phyloP scores from a whole-genome alignment of 2,113 vertebrate species.

The Esox niger region DNA sequence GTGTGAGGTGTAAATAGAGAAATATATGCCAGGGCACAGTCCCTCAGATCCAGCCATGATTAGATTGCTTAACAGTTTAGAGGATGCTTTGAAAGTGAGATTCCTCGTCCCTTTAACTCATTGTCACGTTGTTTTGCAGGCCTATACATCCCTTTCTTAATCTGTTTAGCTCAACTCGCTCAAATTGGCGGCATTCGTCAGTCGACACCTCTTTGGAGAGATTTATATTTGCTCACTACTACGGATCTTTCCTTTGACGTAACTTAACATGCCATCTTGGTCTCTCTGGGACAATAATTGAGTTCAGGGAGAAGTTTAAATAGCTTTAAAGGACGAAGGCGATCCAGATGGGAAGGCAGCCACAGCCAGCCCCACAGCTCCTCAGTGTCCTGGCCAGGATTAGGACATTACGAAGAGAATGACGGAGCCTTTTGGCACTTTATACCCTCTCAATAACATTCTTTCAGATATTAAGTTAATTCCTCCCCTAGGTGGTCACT shows the following conservation, averaged over 20 bases:
- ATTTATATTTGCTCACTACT: conserved; percentile 78
- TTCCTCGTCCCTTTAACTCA: conserved; percentile 77
- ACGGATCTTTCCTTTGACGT: conserved; percentile 88
- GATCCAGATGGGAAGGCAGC: conserved; percentile 92
- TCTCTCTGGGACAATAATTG: conserved; percentile 99
- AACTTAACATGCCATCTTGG: conserved; percentile 97
- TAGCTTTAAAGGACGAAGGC: conserved; percentile 87
- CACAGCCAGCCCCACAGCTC: conserved; percentile 81
- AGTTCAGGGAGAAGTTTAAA: conserved; percentile 99
- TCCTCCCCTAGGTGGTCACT: conserved; percentile 99
- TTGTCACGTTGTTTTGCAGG: conserved; percentile 81
- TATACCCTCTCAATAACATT: conserved; percentile 99
- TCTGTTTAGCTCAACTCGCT: conserved; percentile 97
- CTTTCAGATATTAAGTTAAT: conserved; percentile 99
- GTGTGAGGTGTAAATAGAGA: conserved; percentile 68
- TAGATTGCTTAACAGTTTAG: conserved; percentile 83
- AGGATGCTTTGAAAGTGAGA: conserved; percentile 80
- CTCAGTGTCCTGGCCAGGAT: conserved; percentile 96
- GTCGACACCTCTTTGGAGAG: conserved; percentile 88
- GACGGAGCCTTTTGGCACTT: conserved; percentile 98
- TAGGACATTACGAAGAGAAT: conserved; percentile 99
- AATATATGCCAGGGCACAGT: conserved; percentile 72
- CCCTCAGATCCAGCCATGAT: conserved; percentile 76
- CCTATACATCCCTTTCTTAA: conserved; percentile 83
- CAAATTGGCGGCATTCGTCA: conserved; percentile 83